phyloP scores from a whole-genome alignment of 2,888 invertebrate genomes.

The Lacanobia oleracea region DNA sequence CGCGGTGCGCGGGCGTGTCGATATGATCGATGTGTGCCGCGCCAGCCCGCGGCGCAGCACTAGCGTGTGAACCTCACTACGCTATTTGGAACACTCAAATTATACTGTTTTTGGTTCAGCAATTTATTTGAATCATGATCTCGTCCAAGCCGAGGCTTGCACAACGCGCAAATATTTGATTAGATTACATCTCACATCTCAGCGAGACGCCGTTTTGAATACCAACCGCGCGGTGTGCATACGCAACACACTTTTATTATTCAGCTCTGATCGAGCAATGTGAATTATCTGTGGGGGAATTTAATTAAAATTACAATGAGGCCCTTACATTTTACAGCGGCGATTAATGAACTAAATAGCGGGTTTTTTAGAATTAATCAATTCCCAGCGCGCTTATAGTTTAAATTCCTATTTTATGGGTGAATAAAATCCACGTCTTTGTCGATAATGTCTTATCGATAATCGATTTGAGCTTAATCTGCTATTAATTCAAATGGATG shows the following conservation, averaged over 20 bases:
- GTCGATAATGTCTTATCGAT: constrained; percentile 61
- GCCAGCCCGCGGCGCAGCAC: constrained; percentile 59
- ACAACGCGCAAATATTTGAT: constrained; percentile 66
- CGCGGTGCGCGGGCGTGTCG: constrained; percentile 55
- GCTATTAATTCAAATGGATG: constrained; percentile 60
- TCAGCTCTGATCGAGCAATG: constrained; percentile 49
- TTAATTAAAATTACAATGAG: constrained; percentile 67
- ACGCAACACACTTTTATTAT: constrained; percentile 56
- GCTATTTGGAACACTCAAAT: constrained; percentile 71
- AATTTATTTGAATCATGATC: constrained; percentile 74
- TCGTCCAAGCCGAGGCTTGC: constrained; percentile 63
- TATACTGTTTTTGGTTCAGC: constrained; percentile 73
- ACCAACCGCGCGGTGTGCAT: constrained; percentile 27
- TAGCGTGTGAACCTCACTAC: constrained; percentile 71
- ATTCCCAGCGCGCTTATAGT: constrained; percentile 61
- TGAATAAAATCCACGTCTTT: constrained; percentile 58
- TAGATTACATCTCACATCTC: constrained; percentile 57
- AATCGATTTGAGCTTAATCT: constrained; percentile 63
- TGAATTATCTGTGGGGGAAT: constrained; percentile 59
- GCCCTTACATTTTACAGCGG: constrained; percentile 56
- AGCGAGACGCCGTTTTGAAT: constrained; percentile 42
- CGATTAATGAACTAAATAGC: constrained; percentile 62
- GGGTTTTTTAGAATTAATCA: constrained; percentile 62
- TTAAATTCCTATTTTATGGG: constrained; percentile 65
- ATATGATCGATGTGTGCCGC: constrained; percentile 68